Conservation (phyloP, 2,888 invertebrate genomes). For the Drosophila putrida region DNA sequence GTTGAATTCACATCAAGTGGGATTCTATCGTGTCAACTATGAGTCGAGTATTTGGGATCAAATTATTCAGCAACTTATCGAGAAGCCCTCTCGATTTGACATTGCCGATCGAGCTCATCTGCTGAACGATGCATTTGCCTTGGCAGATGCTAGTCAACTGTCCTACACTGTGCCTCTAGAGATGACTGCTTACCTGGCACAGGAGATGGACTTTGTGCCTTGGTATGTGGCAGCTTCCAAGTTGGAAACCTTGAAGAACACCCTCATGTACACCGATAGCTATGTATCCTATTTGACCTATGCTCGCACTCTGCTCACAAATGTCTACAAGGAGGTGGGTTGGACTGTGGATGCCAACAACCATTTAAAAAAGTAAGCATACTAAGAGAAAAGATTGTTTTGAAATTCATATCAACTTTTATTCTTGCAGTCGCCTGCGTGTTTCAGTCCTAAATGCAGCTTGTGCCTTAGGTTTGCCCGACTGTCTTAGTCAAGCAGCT, state of each 20-base stretch:
- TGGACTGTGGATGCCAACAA: slow-evolving; percentile 88
- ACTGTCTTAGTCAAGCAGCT: slow-evolving; percentile 88
- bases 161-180: slow-evolving; percentile 90
- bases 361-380: slow-evolving; percentile 83
- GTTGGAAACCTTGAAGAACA: slow-evolving; percentile 86
- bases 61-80: slow-evolving; percentile 85
- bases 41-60: slow-evolving; percentile 87
- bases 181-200: slow-evolving; percentile 89
- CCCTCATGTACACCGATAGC: slow-evolving; percentile 87
- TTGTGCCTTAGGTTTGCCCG: slow-evolving; percentile 89
- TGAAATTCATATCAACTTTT: not conserved
- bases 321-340: slow-evolving; percentile 87
- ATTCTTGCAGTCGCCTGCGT: slow-evolving; percentile 88
- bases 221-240: slow-evolving; percentile 90
- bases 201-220: slow-evolving; percentile 90
- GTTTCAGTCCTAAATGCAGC: slow-evolving; percentile 89
- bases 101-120: slow-evolving; percentile 91
- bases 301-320: slow-evolving; percentile 87
- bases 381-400: not conserved
- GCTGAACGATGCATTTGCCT: slow-evolving; percentile 93
- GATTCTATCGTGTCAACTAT: slow-evolving; percentile 96
- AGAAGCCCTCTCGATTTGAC: slow-evolving; percentile 83
- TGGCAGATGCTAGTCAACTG: slow-evolving; percentile 90
- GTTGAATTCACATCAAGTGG: slow-evolving; percentile 94
- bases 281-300: slow-evolving; percentile 88